Base-by-base conservation (phyloP, 2,113 vertebrate species). In the Erinaceus europaeus region DNA sequence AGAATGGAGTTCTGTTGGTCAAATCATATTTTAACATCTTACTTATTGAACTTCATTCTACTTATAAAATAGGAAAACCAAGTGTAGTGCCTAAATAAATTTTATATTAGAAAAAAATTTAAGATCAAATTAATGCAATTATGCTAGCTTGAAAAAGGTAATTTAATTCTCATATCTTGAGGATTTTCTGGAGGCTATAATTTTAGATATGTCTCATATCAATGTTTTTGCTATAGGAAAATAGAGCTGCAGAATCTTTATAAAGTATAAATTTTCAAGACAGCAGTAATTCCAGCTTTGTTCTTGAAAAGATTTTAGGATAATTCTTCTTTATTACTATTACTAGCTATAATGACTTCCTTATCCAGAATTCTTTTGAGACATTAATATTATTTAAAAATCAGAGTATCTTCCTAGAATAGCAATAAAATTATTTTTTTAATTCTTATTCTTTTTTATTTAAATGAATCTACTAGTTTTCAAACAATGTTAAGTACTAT, bases 351-450 rank as follows among this genome's bases (percentile, higher is more conserved):
- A 42, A 78, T 52, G 61, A 62, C 7, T 46, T 81, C 44, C 42
- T 91, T 4, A 68, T 18, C 0, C 10, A 59, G 52, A 59, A 0
- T 50, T 17, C 50, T 62, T 87, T 53, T 93, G 40, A 86, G 27
- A 34, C 17, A 14, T 14, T 61, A 69, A 38, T 20, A 18, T 48
- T 44, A 67, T 80, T 76, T 9, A 88, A 71, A 91, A 76, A 44
- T 17, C 32, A 52, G 1, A 29, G 12, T 53, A 44, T 76, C 50
- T 44, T 76, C 32, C 53, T 50, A 40, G 2, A n/a, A 34, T 46
- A 8, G 57, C 44, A n/a, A n/a, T 86, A 75, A 82, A 84, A 83
- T 48, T 17, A 38, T 73, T 74, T 50, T 84, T n/a, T n/a, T n/a
- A n/a, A n/a, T n/a, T n/a, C n/a, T n/a, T n/a, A n/a, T n/a, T n/a